Evolutionary conservation across 2,113 vertebrate species (phyloP).

Genomic region (Chamaetylas fuelleborni): DNA sequence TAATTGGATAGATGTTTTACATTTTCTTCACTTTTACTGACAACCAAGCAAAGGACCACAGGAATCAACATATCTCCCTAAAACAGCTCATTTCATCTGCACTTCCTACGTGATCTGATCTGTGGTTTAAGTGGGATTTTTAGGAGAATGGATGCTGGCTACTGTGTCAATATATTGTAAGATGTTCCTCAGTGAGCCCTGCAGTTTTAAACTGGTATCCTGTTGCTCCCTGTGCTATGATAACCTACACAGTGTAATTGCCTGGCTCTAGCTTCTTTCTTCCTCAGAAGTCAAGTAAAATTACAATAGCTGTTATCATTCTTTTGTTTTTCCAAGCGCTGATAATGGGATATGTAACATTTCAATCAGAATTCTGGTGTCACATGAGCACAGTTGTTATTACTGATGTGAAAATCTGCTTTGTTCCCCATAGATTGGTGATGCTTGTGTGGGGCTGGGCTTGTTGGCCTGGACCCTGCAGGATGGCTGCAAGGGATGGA

Average conservation of each 20-base stretch:
- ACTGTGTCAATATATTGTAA: not conserved
- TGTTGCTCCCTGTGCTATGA: not conserved
- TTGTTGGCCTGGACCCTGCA: not conserved
- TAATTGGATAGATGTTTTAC: conserved; percentile 88
- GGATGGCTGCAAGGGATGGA: not conserved
- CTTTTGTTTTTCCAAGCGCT: not conserved
- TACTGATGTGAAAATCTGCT: not conserved
- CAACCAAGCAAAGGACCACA: conserved; percentile 68
- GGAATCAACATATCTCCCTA: conserved; percentile 68
- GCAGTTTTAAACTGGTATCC: not conserved
- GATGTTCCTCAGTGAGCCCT: not conserved
- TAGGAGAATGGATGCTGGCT: not conserved
- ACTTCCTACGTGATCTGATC: conserved; percentile 67
- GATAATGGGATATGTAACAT: not conserved
- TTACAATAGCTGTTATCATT: not conserved
- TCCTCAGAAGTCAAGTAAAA: not conserved
- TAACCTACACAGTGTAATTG: not conserved
- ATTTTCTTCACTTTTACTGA: conserved; percentile 77
- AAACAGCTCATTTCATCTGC: conserved; percentile 66
- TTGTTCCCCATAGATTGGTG: not conserved
- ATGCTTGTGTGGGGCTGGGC: not conserved
- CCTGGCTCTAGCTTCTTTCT: not conserved
- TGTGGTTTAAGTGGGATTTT: conserved; percentile 37
- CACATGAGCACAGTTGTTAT: not conserved
- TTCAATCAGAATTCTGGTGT: not conserved